A percentile compares a stretch with the other conserved stretches of the same genome.
phyloP scores from a whole-genome alignment of 2,113 vertebrate genomes.

The Clinocottus analis region DNA sequence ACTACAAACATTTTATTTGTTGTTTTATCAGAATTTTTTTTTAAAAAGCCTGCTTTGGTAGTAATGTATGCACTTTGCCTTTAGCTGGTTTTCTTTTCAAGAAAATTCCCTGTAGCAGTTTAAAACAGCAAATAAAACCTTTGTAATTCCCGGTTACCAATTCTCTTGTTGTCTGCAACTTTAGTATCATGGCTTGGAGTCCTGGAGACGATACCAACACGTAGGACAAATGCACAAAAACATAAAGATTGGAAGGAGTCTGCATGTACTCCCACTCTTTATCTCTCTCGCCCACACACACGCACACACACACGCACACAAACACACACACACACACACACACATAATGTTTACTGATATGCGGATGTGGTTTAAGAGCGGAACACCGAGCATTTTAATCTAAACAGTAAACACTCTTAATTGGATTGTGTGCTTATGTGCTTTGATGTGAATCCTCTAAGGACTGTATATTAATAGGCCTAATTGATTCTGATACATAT shows the following conservation, averaged over 20 bases:
- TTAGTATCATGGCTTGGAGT: neutral
- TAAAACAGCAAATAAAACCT: constrained; percentile 14
- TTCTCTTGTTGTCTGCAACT: neutral
- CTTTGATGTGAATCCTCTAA: constrained; percentile 80
- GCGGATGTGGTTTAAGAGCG: constrained; percentile 70
- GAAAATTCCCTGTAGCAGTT: neutral
- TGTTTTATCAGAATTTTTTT: too few species aligned
- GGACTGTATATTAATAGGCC: constrained; percentile 75
- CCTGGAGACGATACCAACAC: neutral
- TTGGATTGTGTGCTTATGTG: constrained; percentile 79
- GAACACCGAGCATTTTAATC: constrained; percentile 75
- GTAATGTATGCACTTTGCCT: constrained; percentile 25
- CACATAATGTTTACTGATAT: constrained; percentile 74
- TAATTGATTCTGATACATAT: constrained; percentile 81
- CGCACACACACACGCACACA: constrained; percentile 18
- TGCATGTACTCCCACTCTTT: constrained; percentile 38
- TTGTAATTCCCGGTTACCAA: neutral
- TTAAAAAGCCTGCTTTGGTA: neutral
- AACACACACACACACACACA: constrained; percentile 51
- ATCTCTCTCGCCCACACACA: constrained; percentile 13
- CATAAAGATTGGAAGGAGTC: constrained; percentile 24
- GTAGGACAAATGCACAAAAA: constrained; percentile 26
- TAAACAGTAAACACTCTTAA: constrained; percentile 80
- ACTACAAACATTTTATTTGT: too few species aligned
- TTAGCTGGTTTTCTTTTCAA: neutral